These are phyloP conservation scores for Thalassarche chlororhynchos DNA, from an alignment of 2,113 vertebrate genomes.

Conservation along the genomic window DNA sequence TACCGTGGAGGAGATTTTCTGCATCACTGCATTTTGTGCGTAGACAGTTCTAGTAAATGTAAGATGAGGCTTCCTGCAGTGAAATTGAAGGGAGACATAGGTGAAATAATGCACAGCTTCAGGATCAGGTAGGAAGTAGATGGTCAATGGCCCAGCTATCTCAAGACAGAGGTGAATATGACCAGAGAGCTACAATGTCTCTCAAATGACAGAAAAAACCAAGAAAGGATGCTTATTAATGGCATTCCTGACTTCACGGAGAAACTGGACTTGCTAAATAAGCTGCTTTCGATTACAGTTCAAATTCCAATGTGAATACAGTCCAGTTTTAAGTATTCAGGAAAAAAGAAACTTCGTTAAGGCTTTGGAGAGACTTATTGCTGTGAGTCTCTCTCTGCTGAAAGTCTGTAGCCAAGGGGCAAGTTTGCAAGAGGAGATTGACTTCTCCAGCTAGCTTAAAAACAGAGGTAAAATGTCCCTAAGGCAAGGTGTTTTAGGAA, in stretches of 20 bases:
- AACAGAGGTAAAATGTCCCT: slow-evolving; percentile 50
- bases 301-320: background rate
- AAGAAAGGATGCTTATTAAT: background rate
- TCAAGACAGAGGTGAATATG: background rate
- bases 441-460: slow-evolving; percentile 48
- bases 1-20: background rate
- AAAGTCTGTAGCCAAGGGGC: slow-evolving; percentile 11
- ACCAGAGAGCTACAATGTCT: background rate
- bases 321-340: background rate
- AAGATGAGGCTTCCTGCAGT: background rate
- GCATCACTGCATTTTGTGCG: background rate
- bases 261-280: background rate
- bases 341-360: background rate
- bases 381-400: background rate
- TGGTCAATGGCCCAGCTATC: background rate
- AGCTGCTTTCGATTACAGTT: background rate
- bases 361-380: slow-evolving; percentile 15
- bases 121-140: background rate
- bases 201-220: background rate
- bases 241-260: background rate
- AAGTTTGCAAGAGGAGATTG: slow-evolving; percentile 43
- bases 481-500: slow-evolving; percentile 57
- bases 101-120: background rate
- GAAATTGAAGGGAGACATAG: background rate
- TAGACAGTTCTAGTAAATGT: background rate